Evolutionary conservation across 2,797 vertebrate genomes (phyloP).

Genomic region (Sylvilagus floridanus): DNA sequence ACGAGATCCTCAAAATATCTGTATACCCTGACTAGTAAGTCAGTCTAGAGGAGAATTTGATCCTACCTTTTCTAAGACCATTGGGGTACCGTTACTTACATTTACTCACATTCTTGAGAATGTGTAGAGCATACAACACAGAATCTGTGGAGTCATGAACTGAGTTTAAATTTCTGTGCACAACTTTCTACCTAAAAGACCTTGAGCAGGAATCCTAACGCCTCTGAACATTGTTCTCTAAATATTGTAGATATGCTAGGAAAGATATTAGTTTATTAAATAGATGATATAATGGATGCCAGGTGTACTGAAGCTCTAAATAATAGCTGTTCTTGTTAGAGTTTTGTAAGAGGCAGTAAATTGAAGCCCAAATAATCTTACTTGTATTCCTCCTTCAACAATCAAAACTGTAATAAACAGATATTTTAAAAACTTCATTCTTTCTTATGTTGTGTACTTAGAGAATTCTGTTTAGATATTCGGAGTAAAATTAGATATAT

Average conservation of each 20-base stretch:
- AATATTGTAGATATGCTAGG: too few species aligned
- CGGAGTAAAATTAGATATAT: not conserved
- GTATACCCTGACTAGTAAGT: not conserved
- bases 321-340: not conserved
- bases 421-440: not conserved
- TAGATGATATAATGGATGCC: not conserved
- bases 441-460: not conserved
- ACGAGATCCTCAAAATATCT: not conserved
- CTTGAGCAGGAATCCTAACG: not conserved
- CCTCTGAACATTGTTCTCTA: not conserved
- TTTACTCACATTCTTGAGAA: not conserved
- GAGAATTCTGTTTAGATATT: conserved; percentile 15
- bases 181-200: not conserved
- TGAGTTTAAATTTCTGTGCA: not conserved
- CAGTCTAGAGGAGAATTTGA: not conserved
- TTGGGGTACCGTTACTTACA: not conserved
- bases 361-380: conserved; percentile 6
- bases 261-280: not conserved
- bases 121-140: not conserved
- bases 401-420: not conserved
- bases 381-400: not conserved
- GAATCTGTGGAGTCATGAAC: not conserved
- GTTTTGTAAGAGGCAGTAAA: not conserved
- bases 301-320: conserved; percentile 4
- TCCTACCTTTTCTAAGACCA: not conserved